Evolutionary conservation across 2,113 vertebrate species (phyloP), one percentile per base, ranked within the genome.

Genomic region (Entelurus aequoreus): DNA sequence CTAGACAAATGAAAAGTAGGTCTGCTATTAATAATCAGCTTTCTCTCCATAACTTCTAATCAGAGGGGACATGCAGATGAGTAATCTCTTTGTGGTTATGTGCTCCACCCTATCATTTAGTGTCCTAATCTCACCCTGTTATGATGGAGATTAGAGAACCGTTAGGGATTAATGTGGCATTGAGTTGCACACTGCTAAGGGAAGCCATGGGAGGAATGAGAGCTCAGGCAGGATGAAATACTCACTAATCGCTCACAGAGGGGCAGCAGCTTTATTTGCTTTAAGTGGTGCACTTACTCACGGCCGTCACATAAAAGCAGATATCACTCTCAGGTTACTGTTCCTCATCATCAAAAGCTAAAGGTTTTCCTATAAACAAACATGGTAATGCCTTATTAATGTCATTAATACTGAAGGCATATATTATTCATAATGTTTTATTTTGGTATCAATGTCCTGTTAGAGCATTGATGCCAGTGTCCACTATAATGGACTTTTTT

Each of bases 71-170:
- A 59, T 68, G 75, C 69, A 74, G 65, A 79, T 63, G 76, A 78
- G 60, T 84, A 84, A 86, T 81, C 79, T 82, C 68, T 36, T 58
- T 77, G 72, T 67, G 66, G 68, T 67, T 66, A 73, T 75, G 64
- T 62, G 60, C 47, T 60, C 55, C 68, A 69, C n/a, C 40, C 13
- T 80, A 82, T 82, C 66, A 80, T 77, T 74, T 68, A 55, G 60
- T 54, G 72, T 51, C 60, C 64, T 80, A 79, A 86, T 87, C 82
- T 73, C 50, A 55, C 46, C 67, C 59, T 40, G 72, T 71, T 77
- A 71, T 71, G 67, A 53, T 48, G 28, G 63, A 78, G 74, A 81
- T 84, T 84, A 84, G 72, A 73, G 68, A 48, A 70, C 77, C 40
- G 21, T 54, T 58, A 16, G 54, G 69, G 80, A 79, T 80, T 82